Evolutionary conservation across 2,797 vertebrate species (phyloP).

Genomic region (Pseudomugil gertrudae): DNA sequence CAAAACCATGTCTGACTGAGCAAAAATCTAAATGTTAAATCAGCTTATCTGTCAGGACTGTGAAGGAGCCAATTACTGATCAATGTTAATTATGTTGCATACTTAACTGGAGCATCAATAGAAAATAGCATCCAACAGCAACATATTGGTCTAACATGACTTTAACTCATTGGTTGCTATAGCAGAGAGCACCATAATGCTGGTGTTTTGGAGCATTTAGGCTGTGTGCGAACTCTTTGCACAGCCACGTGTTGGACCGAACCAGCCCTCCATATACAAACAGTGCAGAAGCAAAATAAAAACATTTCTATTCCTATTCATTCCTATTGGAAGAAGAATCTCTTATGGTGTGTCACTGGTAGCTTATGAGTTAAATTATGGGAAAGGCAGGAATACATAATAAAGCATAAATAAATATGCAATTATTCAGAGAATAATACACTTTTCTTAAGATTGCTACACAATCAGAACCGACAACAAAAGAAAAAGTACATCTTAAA

Average conservation of each 20-base stretch:
- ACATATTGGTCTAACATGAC: not conserved
- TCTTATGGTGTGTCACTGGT: too few species aligned
- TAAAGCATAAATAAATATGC: not conserved
- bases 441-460: slow-evolving; percentile 2
- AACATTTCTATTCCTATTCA: too few species aligned
- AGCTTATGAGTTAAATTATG: too few species aligned
- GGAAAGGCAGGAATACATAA: not conserved
- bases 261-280: too few species aligned
- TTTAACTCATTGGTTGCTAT: too few species aligned
- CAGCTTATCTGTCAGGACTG: not conserved
- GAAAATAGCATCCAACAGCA: too few species aligned
- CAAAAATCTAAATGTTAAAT: not conserved
- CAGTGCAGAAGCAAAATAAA: too few species aligned
- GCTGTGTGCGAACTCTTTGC: too few species aligned
- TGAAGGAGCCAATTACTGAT: not conserved
- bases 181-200: too few species aligned
- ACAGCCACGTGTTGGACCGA: too few species aligned
- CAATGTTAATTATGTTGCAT: not conserved
- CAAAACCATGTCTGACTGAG: not conserved
- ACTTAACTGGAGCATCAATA: not conserved
- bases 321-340: too few species aligned
- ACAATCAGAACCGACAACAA: slow-evolving; percentile 31
- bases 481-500: slow-evolving; percentile 32
- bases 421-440: not conserved
- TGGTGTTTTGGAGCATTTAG: too few species aligned